A percentile compares a stretch with the other conserved stretches of the same genome.
Evolutionary conservation across 2,113 vertebrate species (phyloP).

Genomic region (human): GRCh38 chr11:37691501-37692000

Average conservation of each 20-base stretch:
- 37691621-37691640: neutral
- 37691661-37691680: neutral
- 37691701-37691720: too few species aligned
- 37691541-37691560: neutral
- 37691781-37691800: neutral
- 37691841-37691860: neutral
- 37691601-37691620: neutral
- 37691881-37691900: neutral
- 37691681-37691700: neutral
- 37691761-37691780: neutral
- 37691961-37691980: neutral
- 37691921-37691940: neutral
- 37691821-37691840: neutral
- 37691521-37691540: neutral
- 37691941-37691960: neutral
- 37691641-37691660: neutral
- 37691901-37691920: neutral
- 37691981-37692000: neutral
- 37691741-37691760: neutral
- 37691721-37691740: neutral
- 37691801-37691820: neutral
- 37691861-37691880: neutral
- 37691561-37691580: neutral
- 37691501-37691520: too few species aligned
- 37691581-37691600: neutral